These are phyloP conservation scores for Mayetiola destructor DNA, from an alignment of 2,888 invertebrate genomes.

Conservation along the genomic window DNA sequence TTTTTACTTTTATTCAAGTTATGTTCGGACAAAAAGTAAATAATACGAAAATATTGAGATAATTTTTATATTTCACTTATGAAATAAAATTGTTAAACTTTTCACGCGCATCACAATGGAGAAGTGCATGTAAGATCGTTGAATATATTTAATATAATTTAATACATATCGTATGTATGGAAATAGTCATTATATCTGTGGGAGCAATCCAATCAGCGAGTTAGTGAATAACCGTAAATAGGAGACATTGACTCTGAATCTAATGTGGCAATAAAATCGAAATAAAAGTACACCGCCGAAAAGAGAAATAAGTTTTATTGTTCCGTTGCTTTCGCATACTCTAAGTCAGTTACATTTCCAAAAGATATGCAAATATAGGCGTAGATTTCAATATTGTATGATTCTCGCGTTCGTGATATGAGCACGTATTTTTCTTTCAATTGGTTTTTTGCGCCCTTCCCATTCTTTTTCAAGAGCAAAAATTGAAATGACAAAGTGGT, in stretches of 20 bases:
- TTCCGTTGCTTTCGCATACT: background rate
- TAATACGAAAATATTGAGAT: no score
- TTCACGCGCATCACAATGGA: no score
- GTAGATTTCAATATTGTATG: slow-evolving; percentile 6
- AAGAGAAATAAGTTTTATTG: background rate
- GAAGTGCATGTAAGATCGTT: no score
- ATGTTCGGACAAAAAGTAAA: no score
- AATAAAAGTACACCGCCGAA: slow-evolving; percentile 4
- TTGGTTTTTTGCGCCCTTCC: background rate
- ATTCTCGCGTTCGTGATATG: background rate
- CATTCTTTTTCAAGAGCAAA: background rate
- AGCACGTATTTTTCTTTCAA: background rate
- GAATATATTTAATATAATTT: no score
- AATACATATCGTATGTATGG: no score
- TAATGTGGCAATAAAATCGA: slow-evolving; percentile 4
- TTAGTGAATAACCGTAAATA: slow-evolving; percentile 1
- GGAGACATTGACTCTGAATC: background rate
- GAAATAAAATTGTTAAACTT: no score
- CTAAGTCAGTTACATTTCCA: background rate
- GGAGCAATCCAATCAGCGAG: slow-evolving; percentile 11
- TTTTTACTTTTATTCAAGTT: no score
- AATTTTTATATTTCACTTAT: no score
- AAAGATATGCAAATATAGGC: slow-evolving; percentile 9
- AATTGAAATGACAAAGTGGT: slow-evolving; percentile 8
- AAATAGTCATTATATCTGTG: slow-evolving; percentile 7